A percentile compares a stretch with the other conserved stretches of the same genome.
Evolutionary conservation across 2,113 vertebrate genomes (phyloP).

Genomic region (Pedionomus torquatus): DNA sequence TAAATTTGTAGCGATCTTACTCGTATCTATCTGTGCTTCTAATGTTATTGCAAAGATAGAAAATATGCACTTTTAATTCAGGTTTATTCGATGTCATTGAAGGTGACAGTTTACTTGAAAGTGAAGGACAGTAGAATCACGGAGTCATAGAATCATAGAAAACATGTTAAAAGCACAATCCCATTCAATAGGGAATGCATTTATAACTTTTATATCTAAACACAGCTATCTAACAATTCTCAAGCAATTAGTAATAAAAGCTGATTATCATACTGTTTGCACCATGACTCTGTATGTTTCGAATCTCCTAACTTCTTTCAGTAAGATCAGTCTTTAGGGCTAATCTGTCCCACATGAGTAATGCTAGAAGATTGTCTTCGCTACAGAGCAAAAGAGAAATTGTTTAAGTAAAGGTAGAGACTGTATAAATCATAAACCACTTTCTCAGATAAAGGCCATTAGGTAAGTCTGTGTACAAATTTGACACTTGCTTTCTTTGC

Average conservation of each 20-base stretch:
- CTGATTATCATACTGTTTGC: not conserved
- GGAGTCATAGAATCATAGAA: not conserved
- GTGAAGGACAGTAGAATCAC: not conserved
- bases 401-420: conserved; percentile 66
- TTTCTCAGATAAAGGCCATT: conserved; percentile 73
- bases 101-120: not conserved
- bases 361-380: conserved; percentile 58
- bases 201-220: not conserved
- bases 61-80: not conserved
- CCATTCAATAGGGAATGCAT: not conserved
- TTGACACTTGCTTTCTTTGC: conserved; percentile 64
- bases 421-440: conserved; percentile 68
- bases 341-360: conserved; percentile 63
- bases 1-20: too few relatives aligned
- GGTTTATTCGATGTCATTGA: not conserved
- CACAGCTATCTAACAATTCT: not conserved
- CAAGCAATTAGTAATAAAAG: conserved; percentile 25
- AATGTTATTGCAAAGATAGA: not conserved
- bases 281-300: conserved; percentile 14
- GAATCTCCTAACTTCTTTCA: conserved; percentile 34
- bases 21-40: not conserved
- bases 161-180: not conserved
- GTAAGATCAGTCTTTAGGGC: conserved; percentile 27
- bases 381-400: conserved; percentile 58
- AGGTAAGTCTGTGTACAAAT: conserved; percentile 70